Percentiles rank a stretch among this genome's conserved stretches.
These are phyloP conservation scores for Polydesmus complanatus DNA, from an alignment of 2,888 invertebrate genomes.

Conservation along the genomic window DNA sequence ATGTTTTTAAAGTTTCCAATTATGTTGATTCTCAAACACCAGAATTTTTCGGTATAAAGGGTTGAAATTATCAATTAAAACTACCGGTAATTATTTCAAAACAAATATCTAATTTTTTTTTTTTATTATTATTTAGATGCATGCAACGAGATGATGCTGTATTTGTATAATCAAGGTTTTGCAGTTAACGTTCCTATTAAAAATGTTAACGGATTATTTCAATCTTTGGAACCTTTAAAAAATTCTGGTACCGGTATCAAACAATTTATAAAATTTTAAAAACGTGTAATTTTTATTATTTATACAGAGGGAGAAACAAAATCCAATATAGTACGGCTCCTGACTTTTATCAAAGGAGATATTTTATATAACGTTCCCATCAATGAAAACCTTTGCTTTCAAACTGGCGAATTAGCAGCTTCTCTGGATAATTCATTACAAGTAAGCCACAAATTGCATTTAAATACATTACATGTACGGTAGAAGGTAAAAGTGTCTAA, in stretches of 20 bases:
- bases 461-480: too few relatives aligned
- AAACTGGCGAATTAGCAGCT: slow-evolving; percentile 58
- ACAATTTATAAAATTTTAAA: slow-evolving; percentile 3
- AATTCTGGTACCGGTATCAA: neutral
- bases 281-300: neutral
- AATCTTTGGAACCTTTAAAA: slow-evolving; percentile 14
- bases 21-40: slow-evolving; percentile 58
- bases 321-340: slow-evolving; percentile 54
- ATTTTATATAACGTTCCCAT: slow-evolving; percentile 48
- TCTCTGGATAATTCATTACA: slow-evolving; percentile 51
- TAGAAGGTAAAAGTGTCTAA: too few relatives aligned
- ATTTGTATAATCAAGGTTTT: slow-evolving; percentile 49
- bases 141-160: slow-evolving; percentile 57
- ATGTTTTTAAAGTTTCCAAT: slow-evolving; percentile 68
- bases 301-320: neutral
- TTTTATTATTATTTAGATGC: slow-evolving; percentile 44
- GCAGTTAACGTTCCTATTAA: slow-evolving; percentile 55
- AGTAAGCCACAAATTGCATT: slow-evolving; percentile 43
- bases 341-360: slow-evolving; percentile 61
- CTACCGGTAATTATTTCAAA: neutral
- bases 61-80: neutral
- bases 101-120: too few relatives aligned
- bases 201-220: slow-evolving; percentile 45
- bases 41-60: slow-evolving; percentile 36
- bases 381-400: slow-evolving; percentile 47